These are phyloP conservation scores for Zosterops borbonicus DNA, from an alignment of 2,113 vertebrate genomes.

Conservation along the genomic window DNA sequence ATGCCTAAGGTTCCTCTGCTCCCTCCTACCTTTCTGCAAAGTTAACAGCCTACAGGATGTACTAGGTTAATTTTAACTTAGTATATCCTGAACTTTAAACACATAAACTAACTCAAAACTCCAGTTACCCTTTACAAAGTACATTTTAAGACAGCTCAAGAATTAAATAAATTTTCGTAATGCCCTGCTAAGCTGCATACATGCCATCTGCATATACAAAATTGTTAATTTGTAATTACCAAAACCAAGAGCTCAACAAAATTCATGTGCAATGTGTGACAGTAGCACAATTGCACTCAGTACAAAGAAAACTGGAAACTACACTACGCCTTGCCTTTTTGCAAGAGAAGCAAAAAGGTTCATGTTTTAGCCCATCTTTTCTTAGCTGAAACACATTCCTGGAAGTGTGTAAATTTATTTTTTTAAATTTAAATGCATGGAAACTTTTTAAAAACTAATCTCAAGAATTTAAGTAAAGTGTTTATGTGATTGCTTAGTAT, in stretches of 20 bases:
- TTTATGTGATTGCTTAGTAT: background rate
- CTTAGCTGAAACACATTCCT: background rate
- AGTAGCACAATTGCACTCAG: background rate
- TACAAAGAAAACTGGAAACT: background rate
- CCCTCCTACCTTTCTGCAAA: background rate
- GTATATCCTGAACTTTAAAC: background rate
- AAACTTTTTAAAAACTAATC: background rate
- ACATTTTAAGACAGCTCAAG: background rate
- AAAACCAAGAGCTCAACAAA: background rate
- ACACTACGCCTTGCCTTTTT: background rate
- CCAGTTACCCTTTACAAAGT: background rate
- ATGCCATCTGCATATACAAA: background rate
- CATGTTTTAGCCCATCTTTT: background rate
- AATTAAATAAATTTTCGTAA: background rate
- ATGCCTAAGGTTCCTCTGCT: background rate
- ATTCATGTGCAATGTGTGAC: background rate
- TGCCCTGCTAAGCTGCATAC: background rate
- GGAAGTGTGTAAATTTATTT: background rate
- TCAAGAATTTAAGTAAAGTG: background rate
- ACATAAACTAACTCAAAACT: background rate
- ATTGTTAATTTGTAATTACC: background rate
- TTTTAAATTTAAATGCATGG: background rate
- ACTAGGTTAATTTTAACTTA: background rate
- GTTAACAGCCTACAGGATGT: background rate
- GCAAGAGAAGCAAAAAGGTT: background rate